These are phyloP conservation scores for Timandra comae DNA, from an alignment of 2,888 invertebrate genomes.

Conservation along the genomic window DNA sequence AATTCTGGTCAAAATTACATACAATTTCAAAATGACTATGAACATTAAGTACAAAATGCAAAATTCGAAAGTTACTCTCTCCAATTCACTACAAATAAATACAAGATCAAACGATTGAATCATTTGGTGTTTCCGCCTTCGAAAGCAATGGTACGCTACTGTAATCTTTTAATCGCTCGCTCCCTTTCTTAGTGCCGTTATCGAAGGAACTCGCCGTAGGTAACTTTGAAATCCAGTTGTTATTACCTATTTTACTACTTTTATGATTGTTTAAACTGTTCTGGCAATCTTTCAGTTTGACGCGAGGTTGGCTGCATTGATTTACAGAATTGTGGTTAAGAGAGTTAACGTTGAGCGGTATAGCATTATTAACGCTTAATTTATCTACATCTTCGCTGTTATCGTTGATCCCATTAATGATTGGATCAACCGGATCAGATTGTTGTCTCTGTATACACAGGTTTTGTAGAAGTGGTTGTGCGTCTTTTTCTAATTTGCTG, in stretches of 20 bases:
- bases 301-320: slow-evolving; percentile 50
- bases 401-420: slow-evolving; percentile 52
- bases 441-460: slow-evolving; percentile 56
- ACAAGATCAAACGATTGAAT: slow-evolving; percentile 54
- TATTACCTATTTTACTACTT: slow-evolving; percentile 65
- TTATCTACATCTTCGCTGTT: slow-evolving; percentile 45
- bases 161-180: slow-evolving; percentile 61
- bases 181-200: slow-evolving; percentile 52
- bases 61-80: slow-evolving; percentile 20
- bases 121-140: slow-evolving; percentile 59
- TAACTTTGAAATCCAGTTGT: slow-evolving; percentile 68
- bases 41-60: slow-evolving; percentile 18
- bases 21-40: not conserved
- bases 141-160: slow-evolving; percentile 68
- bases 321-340: slow-evolving; percentile 51
- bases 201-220: slow-evolving; percentile 68
- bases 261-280: slow-evolving; percentile 55
- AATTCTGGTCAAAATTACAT: too few relatives aligned
- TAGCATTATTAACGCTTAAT: slow-evolving; percentile 52
- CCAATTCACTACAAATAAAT: slow-evolving; percentile 9
- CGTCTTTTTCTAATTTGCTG: slow-evolving; percentile 54
- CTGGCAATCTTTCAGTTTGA: slow-evolving; percentile 60
- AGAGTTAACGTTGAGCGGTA: slow-evolving; percentile 58
- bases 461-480: slow-evolving; percentile 52
- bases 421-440: slow-evolving; percentile 55